Evolutionary conservation across 2,797 vertebrate genomes (phyloP).

Genomic region (Ctenochaetus hawaiiensis): DNA sequence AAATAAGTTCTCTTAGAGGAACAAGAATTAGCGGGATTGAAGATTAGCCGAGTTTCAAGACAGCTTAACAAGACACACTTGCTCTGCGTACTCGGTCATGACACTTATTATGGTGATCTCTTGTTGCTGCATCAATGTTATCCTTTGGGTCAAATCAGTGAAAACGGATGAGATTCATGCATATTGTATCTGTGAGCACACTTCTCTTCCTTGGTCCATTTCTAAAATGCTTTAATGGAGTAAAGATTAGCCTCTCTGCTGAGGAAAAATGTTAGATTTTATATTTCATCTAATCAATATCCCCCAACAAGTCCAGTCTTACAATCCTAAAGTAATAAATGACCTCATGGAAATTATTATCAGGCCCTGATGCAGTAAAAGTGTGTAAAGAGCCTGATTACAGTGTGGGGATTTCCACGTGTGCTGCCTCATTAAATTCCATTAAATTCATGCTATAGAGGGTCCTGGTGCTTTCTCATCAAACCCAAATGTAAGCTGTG

Average conservation of each 20-base stretch:
- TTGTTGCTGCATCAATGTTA: constrained; percentile 1
- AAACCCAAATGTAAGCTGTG: background rate
- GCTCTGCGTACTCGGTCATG: constrained; percentile 6
- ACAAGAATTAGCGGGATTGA: constrained; percentile 50
- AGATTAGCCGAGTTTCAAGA: constrained; percentile 56
- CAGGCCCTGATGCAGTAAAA: constrained; percentile 33
- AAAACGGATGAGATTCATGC: no score
- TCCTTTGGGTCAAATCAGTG: background rate
- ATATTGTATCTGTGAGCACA: no score
- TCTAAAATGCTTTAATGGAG: no score
- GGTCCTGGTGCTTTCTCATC: background rate
- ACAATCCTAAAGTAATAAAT: constrained; percentile 21
- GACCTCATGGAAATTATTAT: constrained; percentile 30
- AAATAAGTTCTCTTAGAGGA: constrained; percentile 35
- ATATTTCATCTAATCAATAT: constrained; percentile 28
- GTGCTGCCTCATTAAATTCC: constrained; percentile 15
- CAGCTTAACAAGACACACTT: constrained; percentile 34
- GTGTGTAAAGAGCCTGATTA: constrained; percentile 25
- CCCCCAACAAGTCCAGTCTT: constrained; percentile 24
- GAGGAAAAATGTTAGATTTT: constrained; percentile 15
- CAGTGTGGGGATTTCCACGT: background rate
- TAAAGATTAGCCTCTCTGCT: background rate
- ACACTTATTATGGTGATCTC: constrained; percentile 1
- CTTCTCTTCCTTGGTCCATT: no score
- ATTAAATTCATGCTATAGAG: constrained; percentile 15